Base-by-base conservation (phyloP, 2,113 vertebrate genomes). In the Sminthopsis crassicaudata region DNA sequence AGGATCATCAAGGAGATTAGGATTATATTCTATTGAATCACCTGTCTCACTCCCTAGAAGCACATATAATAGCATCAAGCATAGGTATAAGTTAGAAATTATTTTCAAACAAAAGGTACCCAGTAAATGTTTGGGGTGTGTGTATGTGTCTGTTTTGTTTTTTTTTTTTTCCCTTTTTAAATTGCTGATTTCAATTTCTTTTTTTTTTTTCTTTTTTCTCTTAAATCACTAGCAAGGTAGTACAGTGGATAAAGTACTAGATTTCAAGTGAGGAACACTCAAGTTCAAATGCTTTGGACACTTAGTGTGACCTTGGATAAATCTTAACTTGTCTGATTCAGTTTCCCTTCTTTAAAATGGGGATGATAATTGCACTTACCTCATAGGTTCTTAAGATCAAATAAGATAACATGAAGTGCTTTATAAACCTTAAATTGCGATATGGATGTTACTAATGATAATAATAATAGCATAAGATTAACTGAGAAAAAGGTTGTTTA, bases 1-100 rank as follows among this genome's bases (percentile, higher is more conserved):
- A 9, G 99, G 99, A 97, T 99, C 99, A 50, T 99, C 99, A 96
- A 99, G 99, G 94, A 99, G 97, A 98, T 99, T 98, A 8, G 99
- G 99, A 97, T 99, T 99, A 67, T 99, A 99, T 67, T 99, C 99
- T 7, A 97, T 25, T 0, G 98, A 46, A 4, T 99, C 99, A 4
- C 99, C 99, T 0, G 55, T 92, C 12, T 99, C 99, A 0, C 92
- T 95, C 97, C 99, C 99, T 99, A 97, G 22, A 92, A 51, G 94
- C 93, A 97, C 0, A 84, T 42, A 84, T 19, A 84, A 84, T 8
- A 23, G n/a, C 36, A 84, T 84, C 4, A 84, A 36, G 36, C n/a
- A 84, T 84, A 76, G 30, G 36, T n/a, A 8, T 22, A 22, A 42
- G n/a, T 23, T n/a, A 42, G 36, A 90, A 90, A 90, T 22, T 90